Conservation (phyloP, 2,888 invertebrate genomes). For the Mythimna impura region DNA sequence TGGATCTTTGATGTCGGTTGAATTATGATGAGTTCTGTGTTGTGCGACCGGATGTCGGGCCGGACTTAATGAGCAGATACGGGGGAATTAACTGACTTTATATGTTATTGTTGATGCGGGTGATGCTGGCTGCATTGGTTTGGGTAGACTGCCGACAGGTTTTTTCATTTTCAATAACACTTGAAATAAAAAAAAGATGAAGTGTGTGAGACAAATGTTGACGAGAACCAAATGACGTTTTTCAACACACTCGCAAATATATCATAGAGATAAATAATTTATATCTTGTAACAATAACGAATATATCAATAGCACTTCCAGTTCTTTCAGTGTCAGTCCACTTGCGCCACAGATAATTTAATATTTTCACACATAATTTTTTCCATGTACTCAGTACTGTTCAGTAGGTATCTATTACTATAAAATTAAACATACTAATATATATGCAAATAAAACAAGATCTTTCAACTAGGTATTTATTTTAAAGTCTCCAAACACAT, state of each 20-base stretch:
- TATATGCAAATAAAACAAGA: conserved; percentile 11
- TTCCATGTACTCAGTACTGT: not conserved
- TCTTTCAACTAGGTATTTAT: not conserved
- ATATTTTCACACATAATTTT: not conserved
- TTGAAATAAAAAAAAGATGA: not conserved
- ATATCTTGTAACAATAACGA: too few relatives aligned
- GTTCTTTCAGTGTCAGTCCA: not conserved
- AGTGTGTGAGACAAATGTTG: not conserved
- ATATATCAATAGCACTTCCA: too few relatives aligned
- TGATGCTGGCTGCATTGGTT: conserved; percentile 6
- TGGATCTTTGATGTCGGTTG: conserved; percentile 76
- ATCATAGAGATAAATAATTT: not conserved
- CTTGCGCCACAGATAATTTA: not conserved
- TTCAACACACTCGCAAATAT: not conserved
- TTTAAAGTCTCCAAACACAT: too few relatives aligned
- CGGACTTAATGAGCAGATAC: conserved; percentile 67
- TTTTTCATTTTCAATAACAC: not conserved
- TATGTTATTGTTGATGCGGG: conserved; percentile 51
- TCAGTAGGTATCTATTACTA: too few relatives aligned
- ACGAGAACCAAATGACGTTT: not conserved
- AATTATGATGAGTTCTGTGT: conserved; percentile 75
- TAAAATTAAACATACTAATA: too few relatives aligned
- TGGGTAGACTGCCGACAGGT: not conserved
- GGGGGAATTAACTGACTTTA: conserved; percentile 57
- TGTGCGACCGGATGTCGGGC: conserved; percentile 72